These are phyloP conservation scores for Drosophila willistoni DNA, from an alignment of 1,140 invertebrate genomes.

Conservation along the genomic window DNA sequence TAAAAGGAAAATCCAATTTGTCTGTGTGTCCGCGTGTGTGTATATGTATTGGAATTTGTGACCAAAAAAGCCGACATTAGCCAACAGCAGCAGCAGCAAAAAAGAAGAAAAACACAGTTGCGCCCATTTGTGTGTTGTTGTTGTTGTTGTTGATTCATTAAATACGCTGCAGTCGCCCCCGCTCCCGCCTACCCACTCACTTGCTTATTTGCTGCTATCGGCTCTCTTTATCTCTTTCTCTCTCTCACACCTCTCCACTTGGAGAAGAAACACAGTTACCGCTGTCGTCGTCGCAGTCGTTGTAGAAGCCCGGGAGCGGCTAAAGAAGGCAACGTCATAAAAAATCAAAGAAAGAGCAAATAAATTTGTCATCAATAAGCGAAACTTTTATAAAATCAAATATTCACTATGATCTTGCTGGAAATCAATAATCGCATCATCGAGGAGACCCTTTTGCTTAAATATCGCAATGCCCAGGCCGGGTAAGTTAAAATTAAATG, in stretches of 20 bases:
- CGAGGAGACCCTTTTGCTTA: slow-evolving; percentile 96
- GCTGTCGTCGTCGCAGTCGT: slow-evolving; percentile 42
- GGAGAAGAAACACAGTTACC: slow-evolving; percentile 66
- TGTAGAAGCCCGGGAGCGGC: slow-evolving; percentile 53
- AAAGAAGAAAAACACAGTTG: slow-evolving; percentile 51
- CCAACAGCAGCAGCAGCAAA: slow-evolving; percentile 12
- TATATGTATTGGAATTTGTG: slow-evolving; percentile 42
- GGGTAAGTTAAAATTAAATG: slow-evolving; percentile 88
- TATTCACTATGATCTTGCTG: slow-evolving; percentile 94
- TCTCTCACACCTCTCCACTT: slow-evolving; percentile 55
- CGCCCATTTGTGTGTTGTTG: slow-evolving; percentile 66
- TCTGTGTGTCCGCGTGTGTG: slow-evolving; percentile 49
- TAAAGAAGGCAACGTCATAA: slow-evolving; percentile 72
- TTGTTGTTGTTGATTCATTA: slow-evolving; percentile 81
- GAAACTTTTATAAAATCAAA: slow-evolving; percentile 26
- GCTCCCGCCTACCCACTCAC: slow-evolving; percentile 35
- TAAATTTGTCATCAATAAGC: slow-evolving; percentile 67
- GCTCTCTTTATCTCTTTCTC: slow-evolving; percentile 43
- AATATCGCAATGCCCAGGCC: slow-evolving; percentile 97
- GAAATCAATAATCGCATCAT: slow-evolving; percentile 99
- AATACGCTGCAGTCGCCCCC: slow-evolving; percentile 65
- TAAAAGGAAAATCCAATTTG: slow-evolving; percentile 11
- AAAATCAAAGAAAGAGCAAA: slow-evolving; percentile 10
- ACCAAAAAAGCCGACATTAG: slow-evolving; percentile 80
- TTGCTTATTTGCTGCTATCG: slow-evolving; percentile 18